Evolutionary conservation across 2,888 invertebrate genomes (phyloP), one percentile per base, ranked within the genome.

Genomic region (Caenorhabditis plicata): DNA sequence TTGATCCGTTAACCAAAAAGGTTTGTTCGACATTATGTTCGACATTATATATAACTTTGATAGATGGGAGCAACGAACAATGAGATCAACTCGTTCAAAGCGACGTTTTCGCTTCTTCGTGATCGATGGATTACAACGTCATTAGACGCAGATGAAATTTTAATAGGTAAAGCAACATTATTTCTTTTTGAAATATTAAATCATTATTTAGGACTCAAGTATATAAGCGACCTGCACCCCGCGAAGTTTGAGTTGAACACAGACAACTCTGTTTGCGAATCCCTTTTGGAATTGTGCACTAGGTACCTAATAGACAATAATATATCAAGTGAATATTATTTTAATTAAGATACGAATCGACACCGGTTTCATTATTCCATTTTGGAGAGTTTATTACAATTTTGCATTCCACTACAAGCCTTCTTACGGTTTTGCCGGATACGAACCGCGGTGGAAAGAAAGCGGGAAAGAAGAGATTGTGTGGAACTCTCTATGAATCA

Each of bases 191-290:
- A n/a, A n/a, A n/a, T n/a, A n/a, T n/a, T n/a, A n/a, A n/a, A n/a
- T n/a, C n/a, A n/a, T n/a, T n/a, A n/a, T n/a, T n/a, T n/a, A n/a
- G 68, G 64, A 9, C 31, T 68, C 32, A 68, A 68, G 42, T 68
- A 68, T 27, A 54, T 68, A 23, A 56, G 56, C 19, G 68, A 68
- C 27, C 46, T 68, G 5, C 53, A 50, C 4, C 57, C 63, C 19
- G 46, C 48, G 15, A 48, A 54, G 31, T 41, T 65, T 13, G 29
- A 39, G 7, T 9, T 68, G 13, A 55, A 57, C 27, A 61, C 60
- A 7, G 40, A 44, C 1, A 61, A 51, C 25, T 31, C 42, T 7
- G 51, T 61, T 2, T 61, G 55, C 22, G 61, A 61, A n/a, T 13
- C 4, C 0, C 26, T 61, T 5, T 38, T 42, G 15, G 61, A 61